These are phyloP conservation scores for Morpho achilles DNA, from an alignment of 2,888 invertebrate species.

Conservation along the genomic window DNA sequence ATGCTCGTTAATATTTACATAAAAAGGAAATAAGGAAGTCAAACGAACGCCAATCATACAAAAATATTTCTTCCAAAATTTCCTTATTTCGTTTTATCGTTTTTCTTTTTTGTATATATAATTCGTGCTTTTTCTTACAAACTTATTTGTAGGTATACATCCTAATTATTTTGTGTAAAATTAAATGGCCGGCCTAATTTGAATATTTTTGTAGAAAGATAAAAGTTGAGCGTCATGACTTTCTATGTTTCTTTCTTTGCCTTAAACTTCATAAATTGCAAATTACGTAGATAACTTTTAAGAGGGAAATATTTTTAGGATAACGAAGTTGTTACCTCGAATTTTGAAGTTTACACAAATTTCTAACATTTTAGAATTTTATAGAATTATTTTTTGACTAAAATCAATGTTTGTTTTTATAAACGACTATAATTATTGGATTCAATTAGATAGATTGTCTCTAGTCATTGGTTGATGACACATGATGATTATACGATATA, in stretches of 20 bases:
- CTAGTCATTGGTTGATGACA: too few species aligned
- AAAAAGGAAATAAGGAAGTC: constrained; percentile 7
- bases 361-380: not conserved
- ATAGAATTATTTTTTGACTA: too few species aligned
- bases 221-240: not conserved
- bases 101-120: not conserved
- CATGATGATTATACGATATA: too few species aligned
- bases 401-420: too few species aligned
- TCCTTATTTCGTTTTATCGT: constrained; percentile 1
- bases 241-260: constrained; percentile 4
- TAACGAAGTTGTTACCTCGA: constrained; percentile 1
- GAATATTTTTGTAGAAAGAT: not conserved
- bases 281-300: constrained; percentile 10
- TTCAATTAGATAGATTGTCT: too few species aligned
- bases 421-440: too few species aligned
- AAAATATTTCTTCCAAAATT: not conserved
- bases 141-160: not conserved
- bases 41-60: not conserved
- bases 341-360: not conserved
- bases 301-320: constrained; percentile 7
- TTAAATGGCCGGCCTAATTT: not conserved
- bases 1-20: constrained; percentile 8
- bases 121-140: not conserved
- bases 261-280: constrained; percentile 8
- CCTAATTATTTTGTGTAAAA: not conserved